phyloP scores from a whole-genome alignment of 2,797 vertebrate genomes.

The Syngnathus acus region DNA sequence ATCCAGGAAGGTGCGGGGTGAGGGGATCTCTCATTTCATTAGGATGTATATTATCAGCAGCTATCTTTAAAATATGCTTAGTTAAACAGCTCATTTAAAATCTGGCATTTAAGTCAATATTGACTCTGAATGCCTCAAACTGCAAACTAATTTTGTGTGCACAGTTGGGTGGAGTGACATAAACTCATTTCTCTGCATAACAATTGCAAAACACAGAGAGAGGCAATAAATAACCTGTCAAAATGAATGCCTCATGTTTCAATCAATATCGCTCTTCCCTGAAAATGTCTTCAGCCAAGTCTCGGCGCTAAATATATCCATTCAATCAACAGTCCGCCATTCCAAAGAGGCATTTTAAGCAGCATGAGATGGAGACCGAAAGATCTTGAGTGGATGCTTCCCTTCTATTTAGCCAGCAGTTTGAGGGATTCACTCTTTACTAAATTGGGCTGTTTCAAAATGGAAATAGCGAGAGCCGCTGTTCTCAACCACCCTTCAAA shows the following conservation, averaged over 20 bases:
- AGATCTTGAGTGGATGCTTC: slow-evolving; percentile 48
- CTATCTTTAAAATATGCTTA: not conserved
- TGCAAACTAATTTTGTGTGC: slow-evolving; percentile 20
- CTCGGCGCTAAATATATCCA: slow-evolving; percentile 41
- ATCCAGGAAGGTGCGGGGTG: slow-evolving; percentile 7
- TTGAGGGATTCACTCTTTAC: slow-evolving; percentile 57
- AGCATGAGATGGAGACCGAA: slow-evolving; percentile 37
- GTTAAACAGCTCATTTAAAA: slow-evolving; percentile 7
- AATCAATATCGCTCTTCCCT: slow-evolving; percentile 50
- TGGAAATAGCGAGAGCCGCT: slow-evolving; percentile 22
- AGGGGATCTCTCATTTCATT: slow-evolving; percentile 5
- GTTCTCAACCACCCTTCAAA: slow-evolving; percentile 57
- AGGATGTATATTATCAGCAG: slow-evolving; percentile 11
- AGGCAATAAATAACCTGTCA: slow-evolving; percentile 59
- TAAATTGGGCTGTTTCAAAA: slow-evolving; percentile 57
- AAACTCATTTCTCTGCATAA: slow-evolving; percentile 28
- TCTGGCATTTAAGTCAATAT: slow-evolving; percentile 4
- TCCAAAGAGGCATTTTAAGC: slow-evolving; percentile 46
- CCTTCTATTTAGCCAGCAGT: slow-evolving; percentile 54
- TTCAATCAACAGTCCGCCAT: slow-evolving; percentile 50
- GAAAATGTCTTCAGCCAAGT: slow-evolving; percentile 18
- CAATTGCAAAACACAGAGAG: slow-evolving; percentile 19
- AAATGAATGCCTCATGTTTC: slow-evolving; percentile 57
- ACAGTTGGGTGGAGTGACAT: slow-evolving; percentile 14
- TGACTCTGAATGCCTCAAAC: not conserved